Evolutionary conservation across 2,797 vertebrate species (phyloP).

Genomic region (Eupleurogrammus muticus): DNA sequence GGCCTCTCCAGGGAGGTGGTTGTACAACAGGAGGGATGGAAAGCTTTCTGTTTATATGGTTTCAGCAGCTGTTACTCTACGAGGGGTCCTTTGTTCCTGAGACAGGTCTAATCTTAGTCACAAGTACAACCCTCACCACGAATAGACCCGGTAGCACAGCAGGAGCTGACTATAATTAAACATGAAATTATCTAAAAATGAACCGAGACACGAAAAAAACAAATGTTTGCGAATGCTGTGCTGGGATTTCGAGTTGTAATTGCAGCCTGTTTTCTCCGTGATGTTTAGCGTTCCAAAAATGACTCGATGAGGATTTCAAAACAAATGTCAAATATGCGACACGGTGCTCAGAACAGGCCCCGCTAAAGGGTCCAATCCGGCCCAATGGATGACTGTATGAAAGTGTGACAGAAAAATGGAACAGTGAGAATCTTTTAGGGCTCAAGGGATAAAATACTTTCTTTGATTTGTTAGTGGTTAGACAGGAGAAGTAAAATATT

Average conservation of each 20-base stretch:
- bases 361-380: too few species aligned
- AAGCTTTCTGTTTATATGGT: constrained; percentile 64
- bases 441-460: too few species aligned
- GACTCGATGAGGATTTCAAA: background rate
- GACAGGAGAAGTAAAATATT: too few species aligned
- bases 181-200: constrained; percentile 10
- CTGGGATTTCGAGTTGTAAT: constrained; percentile 11
- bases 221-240: constrained; percentile 14
- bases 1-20: constrained; percentile 55
- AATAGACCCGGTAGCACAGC: constrained; percentile 21
- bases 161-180: constrained; percentile 14
- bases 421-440: too few species aligned
- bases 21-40: constrained; percentile 51
- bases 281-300: background rate
- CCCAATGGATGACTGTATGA: too few species aligned
- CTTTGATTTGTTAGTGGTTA: too few species aligned
- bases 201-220: background rate
- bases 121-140: constrained; percentile 6
- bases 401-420: too few species aligned
- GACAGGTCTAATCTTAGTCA: constrained; percentile 44
- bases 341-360: too few species aligned
- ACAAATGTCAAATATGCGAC: too few species aligned
- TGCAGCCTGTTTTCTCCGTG: background rate
- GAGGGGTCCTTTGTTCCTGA: constrained; percentile 46
- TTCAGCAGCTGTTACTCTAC: constrained; percentile 52